Percentiles rank a stretch among this genome's conserved stretches.
Evolutionary conservation across 2,888 invertebrate species (phyloP).

Genomic region (Agriopis aurantiaria): DNA sequence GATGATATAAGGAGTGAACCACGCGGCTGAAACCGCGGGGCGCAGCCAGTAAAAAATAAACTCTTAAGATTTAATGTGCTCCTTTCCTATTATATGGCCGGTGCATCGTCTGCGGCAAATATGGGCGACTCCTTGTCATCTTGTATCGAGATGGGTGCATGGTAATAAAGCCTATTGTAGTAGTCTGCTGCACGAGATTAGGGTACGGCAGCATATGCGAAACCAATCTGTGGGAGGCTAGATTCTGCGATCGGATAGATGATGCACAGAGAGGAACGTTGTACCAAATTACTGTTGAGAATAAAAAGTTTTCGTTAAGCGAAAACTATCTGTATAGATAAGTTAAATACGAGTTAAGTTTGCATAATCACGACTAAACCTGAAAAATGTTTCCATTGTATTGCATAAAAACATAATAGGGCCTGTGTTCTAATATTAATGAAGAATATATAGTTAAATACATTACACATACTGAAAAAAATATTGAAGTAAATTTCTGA

Average conservation of each 20-base stretch:
- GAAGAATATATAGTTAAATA: too few relatives aligned
- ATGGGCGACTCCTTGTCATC: conserved; percentile 72
- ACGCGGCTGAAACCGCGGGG: too few relatives aligned
- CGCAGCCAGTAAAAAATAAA: not conserved
- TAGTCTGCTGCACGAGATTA: conserved; percentile 67
- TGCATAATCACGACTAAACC: too few relatives aligned
- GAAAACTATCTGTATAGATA: not conserved
- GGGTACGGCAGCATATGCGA: conserved; percentile 43
- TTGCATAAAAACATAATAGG: too few relatives aligned
- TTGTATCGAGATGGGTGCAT: conserved; percentile 75
- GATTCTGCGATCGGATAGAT: conserved; percentile 7
- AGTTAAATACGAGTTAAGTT: not conserved
- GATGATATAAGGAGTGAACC: too few relatives aligned
- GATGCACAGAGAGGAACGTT: conserved; percentile 6
- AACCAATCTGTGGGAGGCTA: conserved; percentile 27
- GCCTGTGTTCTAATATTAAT: too few relatives aligned
- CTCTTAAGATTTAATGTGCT: not conserved
- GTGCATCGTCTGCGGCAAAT: conserved; percentile 47
- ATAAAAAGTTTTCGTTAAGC: not conserved
- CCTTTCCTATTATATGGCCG: conserved; percentile 46
- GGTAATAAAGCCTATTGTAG: conserved; percentile 82
- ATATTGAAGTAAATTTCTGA: too few relatives aligned
- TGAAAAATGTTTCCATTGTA: too few relatives aligned
- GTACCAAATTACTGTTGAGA: conserved; percentile 8
- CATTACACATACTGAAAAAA: too few relatives aligned